Percentiles rank a stretch among this genome's conserved stretches.
These are phyloP conservation scores for Stylophora pistillata DNA, from an alignment of 64 coral and sea anemone species.

Conservation along the genomic window DNA sequence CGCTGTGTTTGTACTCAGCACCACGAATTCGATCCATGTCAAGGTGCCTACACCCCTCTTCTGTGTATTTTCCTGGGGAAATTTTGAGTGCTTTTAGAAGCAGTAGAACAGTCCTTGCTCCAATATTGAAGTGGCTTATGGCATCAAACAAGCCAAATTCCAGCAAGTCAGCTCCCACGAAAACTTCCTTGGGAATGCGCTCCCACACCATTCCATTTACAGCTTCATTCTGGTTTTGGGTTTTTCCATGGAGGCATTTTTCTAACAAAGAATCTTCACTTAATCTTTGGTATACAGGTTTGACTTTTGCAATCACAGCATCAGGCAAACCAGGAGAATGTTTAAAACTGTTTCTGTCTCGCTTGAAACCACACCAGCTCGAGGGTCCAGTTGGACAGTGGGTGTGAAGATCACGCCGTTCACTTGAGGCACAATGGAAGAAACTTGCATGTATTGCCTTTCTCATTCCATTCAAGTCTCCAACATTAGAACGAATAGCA, in stretches of 20 bases:
- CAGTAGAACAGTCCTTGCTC: not conserved
- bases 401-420: not conserved
- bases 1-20: conserved; percentile 18
- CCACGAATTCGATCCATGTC: conserved; percentile 3
- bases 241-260: conserved; percentile 21
- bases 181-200: conserved; percentile 2
- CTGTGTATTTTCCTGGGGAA: no score
- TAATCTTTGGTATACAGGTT: not conserved
- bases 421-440: conserved; percentile 16
- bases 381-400: not conserved
- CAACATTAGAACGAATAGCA: conserved; percentile 28
- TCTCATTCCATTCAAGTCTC: not conserved
- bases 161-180: conserved; percentile 4
- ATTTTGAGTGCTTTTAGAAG: not conserved
- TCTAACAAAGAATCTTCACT: not conserved
- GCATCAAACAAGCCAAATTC: conserved; percentile 38
- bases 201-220: conserved; percentile 23
- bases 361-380: conserved; percentile 3
- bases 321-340: conserved; percentile 6
- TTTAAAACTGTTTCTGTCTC: not conserved
- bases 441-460: conserved; percentile 4
- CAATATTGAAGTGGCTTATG: conserved; percentile 30
- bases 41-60: no score
- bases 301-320: not conserved
- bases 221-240: conserved; percentile 1